These are phyloP conservation scores for Serripes groenlandicus DNA, from an alignment of 2,888 invertebrate genomes.

Conservation along the genomic window DNA sequence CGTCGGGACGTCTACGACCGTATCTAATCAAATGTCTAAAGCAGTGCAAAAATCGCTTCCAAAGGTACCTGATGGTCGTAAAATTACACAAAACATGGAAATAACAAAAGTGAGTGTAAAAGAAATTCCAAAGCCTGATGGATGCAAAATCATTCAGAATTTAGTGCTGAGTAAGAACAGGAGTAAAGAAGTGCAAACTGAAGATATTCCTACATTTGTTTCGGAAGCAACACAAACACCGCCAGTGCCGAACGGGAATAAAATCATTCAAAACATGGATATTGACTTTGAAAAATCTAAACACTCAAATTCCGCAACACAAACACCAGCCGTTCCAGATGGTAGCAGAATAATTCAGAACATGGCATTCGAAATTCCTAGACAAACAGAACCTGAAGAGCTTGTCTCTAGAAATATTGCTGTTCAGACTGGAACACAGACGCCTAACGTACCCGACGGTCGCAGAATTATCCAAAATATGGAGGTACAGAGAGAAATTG, in stretches of 20 bases:
- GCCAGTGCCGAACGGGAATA: constrained; percentile 36
- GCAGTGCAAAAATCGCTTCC: background rate
- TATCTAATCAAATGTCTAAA: background rate
- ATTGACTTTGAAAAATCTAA: background rate
- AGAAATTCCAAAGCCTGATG: background rate
- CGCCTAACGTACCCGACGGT: constrained; percentile 14
- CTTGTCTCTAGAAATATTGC: background rate
- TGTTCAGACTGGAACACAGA: background rate
- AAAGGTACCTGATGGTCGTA: constrained; percentile 42
- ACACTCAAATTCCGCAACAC: background rate
- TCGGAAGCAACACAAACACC: background rate
- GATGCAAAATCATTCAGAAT: constrained; percentile 25
- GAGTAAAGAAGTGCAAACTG: background rate
- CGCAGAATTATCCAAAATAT: constrained; percentile 26
- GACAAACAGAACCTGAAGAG: background rate
- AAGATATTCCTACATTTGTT: background rate
- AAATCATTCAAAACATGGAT: constrained; percentile 50
- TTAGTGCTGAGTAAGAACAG: background rate
- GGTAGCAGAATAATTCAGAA: constrained; percentile 41
- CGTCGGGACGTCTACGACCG: too few species aligned
- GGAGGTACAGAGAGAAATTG: background rate
- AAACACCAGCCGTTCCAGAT: constrained; percentile 15
- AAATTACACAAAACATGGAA: constrained; percentile 49
- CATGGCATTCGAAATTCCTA: background rate
- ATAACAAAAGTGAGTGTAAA: background rate